Conservation (phyloP, 2,888 invertebrate genomes). For the Linnaemya tessellans region DNA sequence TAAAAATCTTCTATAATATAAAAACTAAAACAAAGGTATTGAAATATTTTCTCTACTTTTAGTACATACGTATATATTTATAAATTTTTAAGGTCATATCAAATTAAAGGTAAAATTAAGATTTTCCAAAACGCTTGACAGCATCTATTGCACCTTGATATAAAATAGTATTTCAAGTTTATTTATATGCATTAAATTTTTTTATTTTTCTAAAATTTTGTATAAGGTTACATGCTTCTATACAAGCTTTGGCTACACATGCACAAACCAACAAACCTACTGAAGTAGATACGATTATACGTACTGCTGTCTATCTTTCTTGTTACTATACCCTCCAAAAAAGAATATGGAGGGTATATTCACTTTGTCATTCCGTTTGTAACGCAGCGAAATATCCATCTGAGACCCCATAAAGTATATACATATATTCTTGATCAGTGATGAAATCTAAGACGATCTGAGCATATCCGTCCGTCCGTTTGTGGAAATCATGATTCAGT, state of each 20-base stretch:
- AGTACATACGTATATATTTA: too few species aligned
- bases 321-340: too few species aligned
- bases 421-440: too few species aligned
- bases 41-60: neutral
- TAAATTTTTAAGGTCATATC: slow-evolving; percentile 58
- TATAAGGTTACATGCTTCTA: slow-evolving; percentile 32
- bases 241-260: too few species aligned
- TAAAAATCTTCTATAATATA: neutral
- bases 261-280: neutral
- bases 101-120: slow-evolving; percentile 49
- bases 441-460: too few species aligned
- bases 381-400: too few species aligned
- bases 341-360: too few species aligned
- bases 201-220: slow-evolving; percentile 22
- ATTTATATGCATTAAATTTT: slow-evolving; percentile 44
- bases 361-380: too few species aligned
- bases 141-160: slow-evolving; percentile 57
- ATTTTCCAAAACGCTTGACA: slow-evolving; percentile 54
- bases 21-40: slow-evolving; percentile 1
- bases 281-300: neutral
- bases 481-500: too few species aligned
- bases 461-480: too few species aligned
- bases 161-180: slow-evolving; percentile 59
- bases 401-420: too few species aligned
- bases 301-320: slow-evolving; percentile 15